phyloP scores from a whole-genome alignment of 2,113 vertebrate genomes.

The Ceyx melanurus region DNA sequence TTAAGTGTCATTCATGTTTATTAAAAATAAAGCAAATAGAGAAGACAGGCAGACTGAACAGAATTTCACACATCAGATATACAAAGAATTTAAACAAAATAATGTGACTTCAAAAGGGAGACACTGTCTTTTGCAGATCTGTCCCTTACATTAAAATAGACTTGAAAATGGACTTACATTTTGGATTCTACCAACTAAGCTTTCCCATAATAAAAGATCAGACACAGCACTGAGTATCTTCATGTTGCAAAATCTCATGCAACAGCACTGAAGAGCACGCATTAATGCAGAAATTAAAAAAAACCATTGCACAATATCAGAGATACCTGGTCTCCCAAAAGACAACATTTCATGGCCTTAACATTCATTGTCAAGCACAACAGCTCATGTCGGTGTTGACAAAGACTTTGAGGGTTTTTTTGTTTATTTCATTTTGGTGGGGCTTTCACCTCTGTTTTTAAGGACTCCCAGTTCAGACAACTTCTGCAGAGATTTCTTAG shows the following conservation, averaged over 20 bases:
- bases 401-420: not conserved
- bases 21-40: not conserved
- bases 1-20: not conserved
- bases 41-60: not conserved
- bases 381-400: not conserved
- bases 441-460: not conserved
- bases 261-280: not conserved
- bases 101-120: not conserved
- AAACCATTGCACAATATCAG: not conserved
- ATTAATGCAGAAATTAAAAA: not conserved
- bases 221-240: not conserved
- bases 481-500: not conserved
- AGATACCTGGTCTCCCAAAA: not conserved
- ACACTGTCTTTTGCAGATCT: not conserved
- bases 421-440: not conserved
- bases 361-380: not conserved
- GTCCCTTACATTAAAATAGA: not conserved
- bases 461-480: not conserved
- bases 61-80: not conserved
- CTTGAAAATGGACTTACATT: not conserved
- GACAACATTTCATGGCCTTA: not conserved
- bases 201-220: not conserved
- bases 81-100: not conserved
- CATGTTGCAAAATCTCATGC: not conserved
- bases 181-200: not conserved